phyloP scores from a whole-genome alignment of 2,797 vertebrate genomes.

The Holocentrus rufus region DNA sequence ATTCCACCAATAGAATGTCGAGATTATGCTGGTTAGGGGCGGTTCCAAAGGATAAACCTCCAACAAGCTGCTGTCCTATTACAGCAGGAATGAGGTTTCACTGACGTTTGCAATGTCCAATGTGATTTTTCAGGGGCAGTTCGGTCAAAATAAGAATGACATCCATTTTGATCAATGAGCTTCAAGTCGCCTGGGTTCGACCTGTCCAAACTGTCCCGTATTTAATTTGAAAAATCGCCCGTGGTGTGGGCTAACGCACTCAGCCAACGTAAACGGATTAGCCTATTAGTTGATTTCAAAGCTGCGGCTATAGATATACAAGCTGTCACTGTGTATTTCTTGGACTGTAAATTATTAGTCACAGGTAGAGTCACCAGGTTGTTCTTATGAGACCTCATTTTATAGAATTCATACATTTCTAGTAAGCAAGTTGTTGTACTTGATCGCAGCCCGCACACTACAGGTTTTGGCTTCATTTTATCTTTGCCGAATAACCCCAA shows the following conservation, averaged over 20 bases:
- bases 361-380: background rate
- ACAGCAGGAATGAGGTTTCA: constrained; percentile 53
- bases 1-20: constrained; percentile 68
- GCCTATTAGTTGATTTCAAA: background rate
- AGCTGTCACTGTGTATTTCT: too few species aligned
- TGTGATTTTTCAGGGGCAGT: constrained; percentile 51
- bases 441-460: background rate
- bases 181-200: constrained; percentile 4
- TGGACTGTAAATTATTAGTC: background rate
- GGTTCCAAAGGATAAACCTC: constrained; percentile 22
- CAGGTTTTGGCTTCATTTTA: too few species aligned
- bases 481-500: too few species aligned
- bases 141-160: constrained; percentile 63
- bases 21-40: constrained; percentile 43
- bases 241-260: constrained; percentile 8
- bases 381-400: background rate
- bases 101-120: constrained; percentile 72
- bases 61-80: constrained; percentile 61
- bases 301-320: background rate
- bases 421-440: background rate
- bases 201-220: constrained; percentile 28
- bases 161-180: constrained; percentile 65
- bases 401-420: background rate
- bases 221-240: constrained; percentile 15
- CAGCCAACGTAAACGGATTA: constrained; percentile 11